Conservation (phyloP, 2,888 invertebrate species). For the Itoplectis maculator region DNA sequence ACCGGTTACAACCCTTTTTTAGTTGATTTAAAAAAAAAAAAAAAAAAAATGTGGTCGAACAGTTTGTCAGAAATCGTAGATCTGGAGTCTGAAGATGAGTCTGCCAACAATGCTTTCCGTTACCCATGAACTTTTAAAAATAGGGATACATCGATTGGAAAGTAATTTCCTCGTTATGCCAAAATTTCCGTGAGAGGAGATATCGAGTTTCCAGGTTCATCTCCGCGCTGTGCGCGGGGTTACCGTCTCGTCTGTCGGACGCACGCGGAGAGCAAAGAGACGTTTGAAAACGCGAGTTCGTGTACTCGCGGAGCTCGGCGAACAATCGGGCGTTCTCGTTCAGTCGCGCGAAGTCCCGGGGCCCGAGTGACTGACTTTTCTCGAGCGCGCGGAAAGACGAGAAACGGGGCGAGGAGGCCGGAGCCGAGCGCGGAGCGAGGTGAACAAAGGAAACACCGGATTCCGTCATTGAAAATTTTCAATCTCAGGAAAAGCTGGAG, state of each 20-base stretch:
- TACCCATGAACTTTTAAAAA: no score
- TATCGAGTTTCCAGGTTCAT: neutral
- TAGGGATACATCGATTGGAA: no score
- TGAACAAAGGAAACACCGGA: constrained; percentile 35
- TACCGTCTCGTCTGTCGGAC: neutral
- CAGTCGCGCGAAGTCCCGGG: neutral
- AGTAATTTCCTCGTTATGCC: no score
- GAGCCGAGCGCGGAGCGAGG: no score
- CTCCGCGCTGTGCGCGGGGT: neutral
- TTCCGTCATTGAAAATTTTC: constrained; percentile 42
- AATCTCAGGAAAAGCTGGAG: constrained; percentile 43
- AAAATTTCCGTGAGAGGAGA: no score
- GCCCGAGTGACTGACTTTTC: constrained; percentile 8
- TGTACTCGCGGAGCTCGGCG: neutral
- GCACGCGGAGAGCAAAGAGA: neutral
- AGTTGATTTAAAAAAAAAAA: no score
- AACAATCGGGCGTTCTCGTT: neutral
- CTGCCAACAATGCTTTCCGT: no score
- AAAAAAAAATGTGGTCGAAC: no score
- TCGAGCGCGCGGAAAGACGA: constrained; percentile 11
- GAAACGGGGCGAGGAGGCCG: constrained; percentile 11
- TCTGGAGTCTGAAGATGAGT: no score
- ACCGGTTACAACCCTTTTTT: no score
- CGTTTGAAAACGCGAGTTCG: neutral
- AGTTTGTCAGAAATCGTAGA: no score